Evolutionary conservation across 1,140 invertebrate genomes (phyloP), one percentile per base, ranked within the genome.

Genomic region (Atopsyche davidsoni): DNA sequence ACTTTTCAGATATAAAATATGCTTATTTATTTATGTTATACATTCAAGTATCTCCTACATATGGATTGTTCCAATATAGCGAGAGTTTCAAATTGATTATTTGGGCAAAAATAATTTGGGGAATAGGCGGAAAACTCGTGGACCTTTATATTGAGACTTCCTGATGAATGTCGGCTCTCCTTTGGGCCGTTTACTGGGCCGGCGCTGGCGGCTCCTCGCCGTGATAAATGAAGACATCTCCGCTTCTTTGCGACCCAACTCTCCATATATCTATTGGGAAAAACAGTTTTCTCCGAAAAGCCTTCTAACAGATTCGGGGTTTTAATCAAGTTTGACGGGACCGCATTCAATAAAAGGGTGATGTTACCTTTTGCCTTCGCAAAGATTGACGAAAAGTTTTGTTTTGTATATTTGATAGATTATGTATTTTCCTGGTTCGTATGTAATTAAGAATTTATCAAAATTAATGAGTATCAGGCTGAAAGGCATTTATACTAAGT

Each of bases 171-270:
- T n/a, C n/a, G n/a, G n/a, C n/a, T n/a, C 39, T 39, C 41, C 34
- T 47, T 46, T 43, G 45, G 32, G 36, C 42, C 46, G 34, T 39
- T 45, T 44, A 32, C 41, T 21, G 14, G 31, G 42, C 45, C 32
- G 31, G 40, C 14, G 49, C 49, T 48, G 52, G 51, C 48, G 48
- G 51, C 54, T 23, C 46, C 34, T 35, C 54, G 44, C 39, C 45
- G 44, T 51, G 54, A 56, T 56, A 52, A 48, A 56, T 56, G 54
- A 52, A 56, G 54, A 56, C 45, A 45, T 56, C 54, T 56, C 49
- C 48, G 43, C 42, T 46, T 40, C 50, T 52, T 32, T 19, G 41
- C 25, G 25, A 46, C 47, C 41, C 34, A 22, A 46, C 28, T 43
- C 40, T 25, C 50, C 42, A 46, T 52, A 52, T 52, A 52, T 52